Conservation (phyloP, 2,113 vertebrate species). For the Castor canadensis region DNA sequence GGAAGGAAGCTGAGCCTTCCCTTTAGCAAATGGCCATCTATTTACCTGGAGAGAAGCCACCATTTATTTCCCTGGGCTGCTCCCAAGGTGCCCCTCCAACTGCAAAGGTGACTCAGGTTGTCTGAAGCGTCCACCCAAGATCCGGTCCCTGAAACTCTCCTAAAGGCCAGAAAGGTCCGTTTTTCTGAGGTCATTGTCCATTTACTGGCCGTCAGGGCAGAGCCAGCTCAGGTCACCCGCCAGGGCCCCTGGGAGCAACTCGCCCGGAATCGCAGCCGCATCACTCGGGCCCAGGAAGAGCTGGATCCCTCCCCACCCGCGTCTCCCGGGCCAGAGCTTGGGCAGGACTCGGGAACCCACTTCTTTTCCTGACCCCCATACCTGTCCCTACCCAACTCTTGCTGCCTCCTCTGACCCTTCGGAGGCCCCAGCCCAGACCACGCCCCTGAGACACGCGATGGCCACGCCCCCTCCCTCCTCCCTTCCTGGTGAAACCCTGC, state of each 20-base stretch:
- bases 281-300: constrained; percentile 80
- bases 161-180: constrained; percentile 71
- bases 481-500: accelerated
- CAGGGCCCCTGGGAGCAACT: constrained; percentile 91
- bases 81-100: constrained; percentile 39
- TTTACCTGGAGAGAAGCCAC: constrained; percentile 44
- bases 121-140: background rate
- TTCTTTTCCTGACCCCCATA: background rate
- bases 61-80: background rate
- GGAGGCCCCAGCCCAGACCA: background rate
- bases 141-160: background rate
- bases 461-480: background rate
- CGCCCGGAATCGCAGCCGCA: constrained; percentile 89
- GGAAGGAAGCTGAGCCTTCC: background rate
- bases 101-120: constrained; percentile 19
- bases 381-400: background rate
- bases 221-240: constrained; percentile 87
- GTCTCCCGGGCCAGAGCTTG: constrained; percentile 82
- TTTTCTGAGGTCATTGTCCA: constrained; percentile 91
- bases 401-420: too few relatives aligned
- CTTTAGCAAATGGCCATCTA: constrained; percentile 67
- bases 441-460: background rate
- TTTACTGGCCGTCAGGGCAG: constrained; percentile 88
- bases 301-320: constrained; percentile 84
- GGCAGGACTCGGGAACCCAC: constrained; percentile 31